Base-by-base conservation (phyloP, 2,797 vertebrate species). In the Acanthopagrus latus region DNA sequence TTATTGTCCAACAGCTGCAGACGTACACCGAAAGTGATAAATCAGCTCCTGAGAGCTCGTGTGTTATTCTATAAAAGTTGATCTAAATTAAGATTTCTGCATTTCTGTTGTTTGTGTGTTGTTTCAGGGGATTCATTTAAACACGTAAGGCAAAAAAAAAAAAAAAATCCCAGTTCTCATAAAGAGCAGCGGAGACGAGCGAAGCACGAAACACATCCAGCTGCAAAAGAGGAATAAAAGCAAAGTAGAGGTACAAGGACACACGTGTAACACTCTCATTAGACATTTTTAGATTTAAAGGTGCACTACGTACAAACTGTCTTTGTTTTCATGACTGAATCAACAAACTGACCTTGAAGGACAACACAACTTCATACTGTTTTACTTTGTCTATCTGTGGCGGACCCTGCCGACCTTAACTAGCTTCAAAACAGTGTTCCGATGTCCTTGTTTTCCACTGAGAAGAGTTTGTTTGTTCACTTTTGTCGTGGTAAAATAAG, bases 1-100 rank as follows among this genome's bases (percentile, higher is more conserved):
- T 62, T 27, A 17, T 56, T 11, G 11, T 47, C 38, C 16, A 64
- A 70, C 50, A 50, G 51, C 50, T 70, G 66, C 59, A 50, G 41
- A 44, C n/a, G 41, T 4, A 63, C n/a, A 56, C 7, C 20, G 4
- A 25, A 25, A 13, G 50, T 55, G 41, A 55, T 56, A 55, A 25
- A 48, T 65, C 20, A 65, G 54, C 29, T 25, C 3, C 47, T 9
- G 21, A 14, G 20, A 60, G 10, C 33, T 5, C 9, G 59, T 14
- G 9, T 1, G n/a, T 55, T 10, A 25, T 68, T 54, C 25, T 4
- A 21, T 54, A 25, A 33, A 54, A 29, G 11, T 12, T 10, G 23
- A 69, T 55, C 8, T 55, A 38, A 38, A 38, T 63, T 5, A 56
- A 18, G 16, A 56, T 41, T 12, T 50, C 8, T 17, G 21, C 20